Conservation (phyloP, 2,888 invertebrate species). For the Eristalinus sepulchralis region DNA sequence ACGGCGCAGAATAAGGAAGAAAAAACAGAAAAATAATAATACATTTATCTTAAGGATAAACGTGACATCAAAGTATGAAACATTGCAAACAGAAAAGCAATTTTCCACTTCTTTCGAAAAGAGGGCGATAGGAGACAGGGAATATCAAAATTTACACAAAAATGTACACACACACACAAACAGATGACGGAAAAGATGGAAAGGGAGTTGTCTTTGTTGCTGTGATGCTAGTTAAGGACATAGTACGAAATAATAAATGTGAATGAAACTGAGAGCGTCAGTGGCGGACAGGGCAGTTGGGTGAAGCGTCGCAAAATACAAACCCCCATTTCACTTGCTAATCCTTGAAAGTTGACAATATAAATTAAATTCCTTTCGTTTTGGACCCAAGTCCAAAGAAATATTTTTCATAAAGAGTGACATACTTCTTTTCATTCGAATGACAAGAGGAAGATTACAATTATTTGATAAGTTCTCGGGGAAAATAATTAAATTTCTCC, state of each 20-base stretch:
- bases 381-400: not conserved
- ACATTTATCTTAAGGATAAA: constrained; percentile 65
- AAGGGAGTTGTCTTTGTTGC: constrained; percentile 26
- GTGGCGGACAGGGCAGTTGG: not conserved
- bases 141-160: constrained; percentile 32
- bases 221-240: constrained; percentile 38
- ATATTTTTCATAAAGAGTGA: constrained; percentile 41
- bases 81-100: constrained; percentile 68
- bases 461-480: constrained; percentile 53
- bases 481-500: constrained; percentile 50
- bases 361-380: constrained; percentile 33
- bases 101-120: constrained; percentile 63
- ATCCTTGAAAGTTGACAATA: constrained; percentile 38
- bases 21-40: constrained; percentile 25
- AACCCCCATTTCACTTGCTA: constrained; percentile 12
- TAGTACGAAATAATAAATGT: constrained; percentile 26
- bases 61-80: constrained; percentile 66
- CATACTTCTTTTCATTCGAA: constrained; percentile 32
- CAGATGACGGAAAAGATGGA: not conserved
- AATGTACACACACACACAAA: constrained; percentile 1
- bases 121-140: not conserved
- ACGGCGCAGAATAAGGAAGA: not conserved
- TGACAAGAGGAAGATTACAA: constrained; percentile 42
- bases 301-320: not conserved
- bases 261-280: constrained; percentile 10